phyloP scores from a whole-genome alignment of 2,797 vertebrate species.

The Tadarida brasiliensis region DNA sequence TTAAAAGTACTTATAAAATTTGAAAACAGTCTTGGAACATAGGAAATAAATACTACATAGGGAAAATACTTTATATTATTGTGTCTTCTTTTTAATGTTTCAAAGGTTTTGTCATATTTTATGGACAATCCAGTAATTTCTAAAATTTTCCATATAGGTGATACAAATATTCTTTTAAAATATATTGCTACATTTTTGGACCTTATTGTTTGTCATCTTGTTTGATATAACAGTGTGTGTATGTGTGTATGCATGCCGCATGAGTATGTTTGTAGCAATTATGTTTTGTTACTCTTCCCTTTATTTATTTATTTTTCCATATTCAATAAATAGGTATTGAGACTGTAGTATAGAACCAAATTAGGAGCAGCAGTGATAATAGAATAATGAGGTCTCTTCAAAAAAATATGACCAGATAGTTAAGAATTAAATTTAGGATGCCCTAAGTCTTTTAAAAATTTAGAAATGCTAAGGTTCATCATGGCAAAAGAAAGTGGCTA shows the following conservation, averaged over 20 bases:
- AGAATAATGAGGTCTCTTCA: neutral
- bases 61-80: neutral
- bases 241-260: neutral
- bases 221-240: neutral
- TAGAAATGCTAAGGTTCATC: neutral
- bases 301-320: neutral
- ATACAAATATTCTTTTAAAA: neutral
- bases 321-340: neutral
- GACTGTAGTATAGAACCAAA: neutral
- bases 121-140: neutral
- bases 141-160: neutral
- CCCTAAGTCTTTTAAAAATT: neutral
- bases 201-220: neutral
- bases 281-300: neutral
- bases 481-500: neutral
- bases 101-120: neutral
- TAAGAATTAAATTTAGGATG: neutral
- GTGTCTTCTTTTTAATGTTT: neutral
- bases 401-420: neutral
- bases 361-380: accelerated
- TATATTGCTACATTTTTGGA: neutral
- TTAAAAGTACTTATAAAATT: neutral
- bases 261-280: neutral
- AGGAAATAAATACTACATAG: neutral
- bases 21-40: neutral